Conservation (phyloP, 2,113 vertebrate genomes). For the Hirundichthys speculiger region DNA sequence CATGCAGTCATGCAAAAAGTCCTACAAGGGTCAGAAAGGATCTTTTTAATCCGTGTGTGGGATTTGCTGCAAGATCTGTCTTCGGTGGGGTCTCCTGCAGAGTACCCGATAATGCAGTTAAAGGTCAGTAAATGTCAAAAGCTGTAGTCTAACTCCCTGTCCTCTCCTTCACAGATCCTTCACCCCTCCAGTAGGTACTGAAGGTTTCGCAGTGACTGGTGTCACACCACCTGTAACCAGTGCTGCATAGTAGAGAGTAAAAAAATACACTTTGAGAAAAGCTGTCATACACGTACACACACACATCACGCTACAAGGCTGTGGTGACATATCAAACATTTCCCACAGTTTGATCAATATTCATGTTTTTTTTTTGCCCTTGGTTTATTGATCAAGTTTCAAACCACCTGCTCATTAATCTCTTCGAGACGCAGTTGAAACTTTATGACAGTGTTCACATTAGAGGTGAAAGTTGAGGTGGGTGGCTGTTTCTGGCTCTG, state of each 20-base stretch:
- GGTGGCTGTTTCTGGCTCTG: no score
- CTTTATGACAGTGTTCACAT: not conserved
- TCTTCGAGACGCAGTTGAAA: not conserved
- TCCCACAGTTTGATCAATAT: not conserved
- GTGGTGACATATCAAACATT: not conserved
- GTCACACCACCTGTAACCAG: conserved; percentile 1
- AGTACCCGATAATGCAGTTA: conserved; percentile 58
- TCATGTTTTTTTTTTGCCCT: no score
- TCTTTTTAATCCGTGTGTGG: conserved; percentile 15
- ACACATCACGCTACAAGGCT: not conserved
- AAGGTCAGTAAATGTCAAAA: conserved; percentile 78
- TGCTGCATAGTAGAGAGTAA: not conserved
- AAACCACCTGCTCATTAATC: not conserved
- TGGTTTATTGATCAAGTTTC: not conserved
- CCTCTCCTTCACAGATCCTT: conserved; percentile 20
- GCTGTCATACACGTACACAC: no score
- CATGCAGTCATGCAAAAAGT: not conserved
- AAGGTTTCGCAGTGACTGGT: conserved; percentile 22
- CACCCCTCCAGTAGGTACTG: conserved; percentile 16
- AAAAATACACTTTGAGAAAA: conserved; percentile 3
- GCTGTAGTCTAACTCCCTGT: conserved; percentile 36
- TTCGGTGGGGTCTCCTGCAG: conserved; percentile 44
- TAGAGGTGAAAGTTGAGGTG: not conserved
- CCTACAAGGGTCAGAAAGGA: not conserved
- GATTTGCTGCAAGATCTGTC: conserved; percentile 22